Base-by-base conservation (phyloP, 2,797 vertebrate species). In the Scleropages formosus region DNA sequence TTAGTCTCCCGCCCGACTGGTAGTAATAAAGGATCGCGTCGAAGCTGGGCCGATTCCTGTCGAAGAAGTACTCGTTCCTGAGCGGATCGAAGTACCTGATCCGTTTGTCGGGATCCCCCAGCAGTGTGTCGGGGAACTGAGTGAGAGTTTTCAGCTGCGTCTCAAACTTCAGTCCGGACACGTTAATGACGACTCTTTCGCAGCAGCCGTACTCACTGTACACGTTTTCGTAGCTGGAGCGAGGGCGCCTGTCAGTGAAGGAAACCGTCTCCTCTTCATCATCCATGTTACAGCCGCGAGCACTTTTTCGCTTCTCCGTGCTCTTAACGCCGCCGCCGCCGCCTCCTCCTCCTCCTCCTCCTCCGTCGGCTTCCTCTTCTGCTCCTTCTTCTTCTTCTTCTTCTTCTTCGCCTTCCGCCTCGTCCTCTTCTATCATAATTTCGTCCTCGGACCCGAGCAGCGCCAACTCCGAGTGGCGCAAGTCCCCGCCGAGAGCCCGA, bases 1-100 rank as follows among this genome's bases (percentile, higher is more conserved):
- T 98, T 82, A 99, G 93, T 1, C 96, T 90, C 0, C 98, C 98
- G 0, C 98, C 97, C 0, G 96, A 98, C 86, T 99, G 98, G 85
- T 99, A 99, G 72, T 95, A 99, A 86, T 99, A 99, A 0, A 99
- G 92, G 86, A 99, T 99, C 79, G 97, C 97, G 77, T 98, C 98
- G 66, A 99, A 99, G 84, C 98, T 99, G 24, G 97, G 97, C 10
- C 98, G 89, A 85, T 99, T 99, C 79, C 98, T 87, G 77, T 99
- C 97, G 73, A 99, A 99, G 83, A 99, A 99, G 88, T 99, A 99
- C 78, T 99, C 97, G 4, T 99, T 99, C 79, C 98, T 91, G 81
- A 99, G 91, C 70, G 98, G 98, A 87, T 99, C 97, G 73, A 99
- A 99, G 90, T 98, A 98, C 75, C 95, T 92, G 84, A 95, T 96